Conservation (phyloP, 1,140 invertebrate genomes). For the Micrasema minimum region DNA sequence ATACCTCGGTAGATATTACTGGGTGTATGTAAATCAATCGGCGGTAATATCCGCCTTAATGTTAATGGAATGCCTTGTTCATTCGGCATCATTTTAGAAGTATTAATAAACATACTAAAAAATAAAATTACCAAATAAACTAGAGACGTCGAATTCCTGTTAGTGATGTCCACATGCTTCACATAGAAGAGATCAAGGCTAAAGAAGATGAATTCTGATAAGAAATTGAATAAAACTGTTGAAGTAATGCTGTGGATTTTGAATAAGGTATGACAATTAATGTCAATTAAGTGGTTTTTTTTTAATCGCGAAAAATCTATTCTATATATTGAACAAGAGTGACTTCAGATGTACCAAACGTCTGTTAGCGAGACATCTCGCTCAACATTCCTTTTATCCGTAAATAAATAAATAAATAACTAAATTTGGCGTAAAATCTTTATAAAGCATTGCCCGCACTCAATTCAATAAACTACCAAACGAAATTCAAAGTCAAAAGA, state of each 20-base stretch:
- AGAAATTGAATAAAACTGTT: not conserved
- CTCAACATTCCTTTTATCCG: no score
- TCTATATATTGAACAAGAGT: not conserved
- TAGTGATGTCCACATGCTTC: not conserved
- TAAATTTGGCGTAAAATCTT: no score
- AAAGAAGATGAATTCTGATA: not conserved
- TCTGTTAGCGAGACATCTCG: no score
- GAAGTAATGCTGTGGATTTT: no score
- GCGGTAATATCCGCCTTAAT: constrained; percentile 16
- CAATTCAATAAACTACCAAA: no score
- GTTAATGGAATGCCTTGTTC: constrained; percentile 7
- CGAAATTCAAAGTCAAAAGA: no score
- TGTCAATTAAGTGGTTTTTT: not conserved
- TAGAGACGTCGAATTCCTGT: not conserved
- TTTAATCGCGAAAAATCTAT: not conserved
- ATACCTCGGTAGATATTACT: constrained; percentile 30
- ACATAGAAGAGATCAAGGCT: not conserved
- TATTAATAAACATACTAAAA: not conserved
- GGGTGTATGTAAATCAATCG: constrained; percentile 29
- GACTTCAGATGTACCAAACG: no score
- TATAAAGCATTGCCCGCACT: no score
- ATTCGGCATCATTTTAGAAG: not conserved
- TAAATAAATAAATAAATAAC: no score
- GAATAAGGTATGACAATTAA: no score
- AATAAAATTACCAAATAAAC: not conserved